Percentiles rank a stretch among this genome's conserved stretches.
Conservation (phyloP, 2,113 vertebrate species). For the Epinephelus cyanopodus region DNA sequence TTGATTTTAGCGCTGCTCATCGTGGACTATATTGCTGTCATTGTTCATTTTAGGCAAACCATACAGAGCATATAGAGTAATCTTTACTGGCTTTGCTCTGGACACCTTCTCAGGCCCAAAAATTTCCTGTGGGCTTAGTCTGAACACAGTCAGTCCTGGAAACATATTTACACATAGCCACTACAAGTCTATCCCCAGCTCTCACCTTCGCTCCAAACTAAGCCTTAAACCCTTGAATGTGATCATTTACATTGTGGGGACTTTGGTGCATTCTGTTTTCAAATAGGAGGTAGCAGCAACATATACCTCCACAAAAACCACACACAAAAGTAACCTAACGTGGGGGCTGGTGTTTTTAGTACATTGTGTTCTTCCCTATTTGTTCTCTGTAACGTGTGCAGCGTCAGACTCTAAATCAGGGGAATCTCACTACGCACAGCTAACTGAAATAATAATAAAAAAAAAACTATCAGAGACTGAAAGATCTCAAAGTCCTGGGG, state of each 20-base stretch:
- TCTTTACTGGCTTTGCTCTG: no score
- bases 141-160: no score
- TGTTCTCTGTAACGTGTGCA: background rate
- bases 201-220: background rate
- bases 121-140: no score
- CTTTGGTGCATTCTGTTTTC: background rate
- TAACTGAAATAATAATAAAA: slow-evolving; percentile 27
- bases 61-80: no score
- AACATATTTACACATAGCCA: no score
- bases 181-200: background rate
- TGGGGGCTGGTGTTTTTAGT: slow-evolving; percentile 13
- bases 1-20: no score
- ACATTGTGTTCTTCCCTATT: slow-evolving; percentile 41
- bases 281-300: background rate
- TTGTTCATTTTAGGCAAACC: no score
- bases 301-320: background rate
- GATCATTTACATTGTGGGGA: background rate
- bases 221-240: background rate
- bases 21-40: no score
- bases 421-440: slow-evolving; percentile 25
- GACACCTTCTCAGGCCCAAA: no score
- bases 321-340: background rate
- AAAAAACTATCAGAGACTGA: slow-evolving; percentile 19
- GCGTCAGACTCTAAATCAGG: slow-evolving; percentile 21
- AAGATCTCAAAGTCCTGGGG: slow-evolving; percentile 40